These are phyloP conservation scores for Drosophila kohkoa DNA, from an alignment of 1,140 invertebrate species.

Conservation along the genomic window DNA sequence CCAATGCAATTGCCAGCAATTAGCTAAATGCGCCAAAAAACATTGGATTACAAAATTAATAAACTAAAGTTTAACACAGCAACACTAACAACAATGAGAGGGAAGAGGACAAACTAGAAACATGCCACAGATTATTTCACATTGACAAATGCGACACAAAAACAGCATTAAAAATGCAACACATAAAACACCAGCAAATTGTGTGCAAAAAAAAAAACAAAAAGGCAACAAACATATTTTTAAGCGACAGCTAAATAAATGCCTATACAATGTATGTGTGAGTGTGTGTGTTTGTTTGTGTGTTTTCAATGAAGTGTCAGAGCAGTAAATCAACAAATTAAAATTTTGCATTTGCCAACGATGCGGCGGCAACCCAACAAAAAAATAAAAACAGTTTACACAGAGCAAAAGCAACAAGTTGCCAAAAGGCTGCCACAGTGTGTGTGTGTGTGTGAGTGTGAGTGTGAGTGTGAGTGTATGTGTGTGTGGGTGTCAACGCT, in stretches of 20 bases:
- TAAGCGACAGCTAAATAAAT: constrained; percentile 46
- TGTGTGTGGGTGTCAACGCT: constrained; percentile 37
- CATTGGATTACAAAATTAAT: constrained; percentile 72
- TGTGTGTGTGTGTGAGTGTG: constrained; percentile 18
- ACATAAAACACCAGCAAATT: constrained; percentile 48
- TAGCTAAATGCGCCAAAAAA: constrained; percentile 50
- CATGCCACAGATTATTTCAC: constrained; percentile 66
- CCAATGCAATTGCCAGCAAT: constrained; percentile 74
- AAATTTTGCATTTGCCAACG: constrained; percentile 60
- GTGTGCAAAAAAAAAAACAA: constrained; percentile 17
- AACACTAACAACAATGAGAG: constrained; percentile 26
- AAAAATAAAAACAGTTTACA: constrained; percentile 17
- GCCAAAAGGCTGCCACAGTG: constrained; percentile 20
- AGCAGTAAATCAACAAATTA: constrained; percentile 81
- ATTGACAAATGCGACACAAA: constrained; percentile 65
- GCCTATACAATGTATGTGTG: constrained; percentile 17
- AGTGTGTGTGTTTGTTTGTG: constrained; percentile 21
- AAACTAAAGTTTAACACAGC: constrained; percentile 29
- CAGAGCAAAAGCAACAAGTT: constrained; percentile 64
- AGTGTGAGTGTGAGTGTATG: constrained; percentile 10
- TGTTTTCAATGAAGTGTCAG: constrained; percentile 47
- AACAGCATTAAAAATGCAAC: constrained; percentile 74
- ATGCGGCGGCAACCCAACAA: constrained; percentile 32
- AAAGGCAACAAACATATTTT: constrained; percentile 35
- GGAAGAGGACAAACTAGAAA: constrained; percentile 47